Percentiles rank a stretch among this genome's conserved stretches.
Evolutionary conservation across 2,797 vertebrate species (phyloP).

Genomic region (Pteronotus mesoamericanus): DNA sequence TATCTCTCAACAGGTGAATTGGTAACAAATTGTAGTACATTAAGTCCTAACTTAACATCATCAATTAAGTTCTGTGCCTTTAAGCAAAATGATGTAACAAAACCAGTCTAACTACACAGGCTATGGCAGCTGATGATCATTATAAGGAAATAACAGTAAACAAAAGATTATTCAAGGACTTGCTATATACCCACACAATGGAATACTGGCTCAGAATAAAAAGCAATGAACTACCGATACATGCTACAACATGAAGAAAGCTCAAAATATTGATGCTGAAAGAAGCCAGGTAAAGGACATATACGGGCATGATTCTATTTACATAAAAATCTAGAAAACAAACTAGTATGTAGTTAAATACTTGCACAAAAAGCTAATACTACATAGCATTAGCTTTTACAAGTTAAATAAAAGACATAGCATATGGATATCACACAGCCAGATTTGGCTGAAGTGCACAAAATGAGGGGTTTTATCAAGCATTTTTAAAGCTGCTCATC

Average conservation of each 20-base stretch:
- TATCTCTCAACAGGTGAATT: neutral
- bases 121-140: neutral
- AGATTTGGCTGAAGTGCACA: neutral
- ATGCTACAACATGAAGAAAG: neutral
- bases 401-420: neutral
- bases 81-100: neutral
- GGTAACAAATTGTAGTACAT: neutral
- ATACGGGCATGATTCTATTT: neutral
- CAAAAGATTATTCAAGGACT: neutral
- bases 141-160: neutral
- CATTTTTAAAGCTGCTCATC: conserved; percentile 3
- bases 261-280: neutral
- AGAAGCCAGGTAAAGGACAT: neutral
- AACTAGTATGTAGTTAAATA: neutral
- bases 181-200: neutral
- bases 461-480: neutral
- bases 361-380: neutral
- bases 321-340: neutral
- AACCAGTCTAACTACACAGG: neutral
- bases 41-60: neutral
- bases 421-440: neutral
- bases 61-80: neutral
- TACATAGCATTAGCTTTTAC: neutral
- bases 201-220: neutral
- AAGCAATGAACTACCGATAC: neutral